Conservation (phyloP, 1,140 invertebrate genomes). For the Camponotus pennsylvanicus region DNA sequence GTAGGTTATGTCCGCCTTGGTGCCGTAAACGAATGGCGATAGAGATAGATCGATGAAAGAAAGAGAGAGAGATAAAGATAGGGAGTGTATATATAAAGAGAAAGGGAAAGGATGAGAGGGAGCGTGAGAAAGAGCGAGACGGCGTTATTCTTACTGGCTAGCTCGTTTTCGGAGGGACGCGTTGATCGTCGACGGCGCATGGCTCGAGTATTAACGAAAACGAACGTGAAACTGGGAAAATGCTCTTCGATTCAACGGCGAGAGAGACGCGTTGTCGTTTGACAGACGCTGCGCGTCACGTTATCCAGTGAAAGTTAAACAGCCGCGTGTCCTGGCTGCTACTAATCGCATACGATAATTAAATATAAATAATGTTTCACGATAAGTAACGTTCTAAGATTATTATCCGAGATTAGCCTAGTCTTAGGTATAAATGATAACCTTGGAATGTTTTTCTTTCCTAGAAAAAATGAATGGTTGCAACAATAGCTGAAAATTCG, state of each 20-base stretch:
- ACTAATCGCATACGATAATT: not conserved
- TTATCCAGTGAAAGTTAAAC: slow-evolving; percentile 44
- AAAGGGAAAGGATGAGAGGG: slow-evolving; percentile 20
- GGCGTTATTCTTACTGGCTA: not conserved
- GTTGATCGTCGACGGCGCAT: slow-evolving; percentile 3
- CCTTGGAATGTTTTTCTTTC: not conserved
- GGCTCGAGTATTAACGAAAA: slow-evolving; percentile 2
- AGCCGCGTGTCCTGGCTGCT: not conserved
- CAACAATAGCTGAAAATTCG: not conserved
- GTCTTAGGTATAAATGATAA: not conserved
- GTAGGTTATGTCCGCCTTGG: slow-evolving; percentile 64
- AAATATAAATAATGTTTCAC: not conserved
- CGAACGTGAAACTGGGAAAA: not conserved
- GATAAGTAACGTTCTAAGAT: slow-evolving; percentile 23
- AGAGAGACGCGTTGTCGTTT: not conserved
- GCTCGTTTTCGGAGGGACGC: slow-evolving; percentile 34
- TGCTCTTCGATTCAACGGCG: not conserved
- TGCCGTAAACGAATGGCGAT: not conserved
- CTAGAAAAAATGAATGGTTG: not conserved
- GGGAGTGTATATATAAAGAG: not conserved
- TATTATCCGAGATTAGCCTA: not conserved
- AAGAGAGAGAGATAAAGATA: not conserved
- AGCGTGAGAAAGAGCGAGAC: slow-evolving; percentile 31
- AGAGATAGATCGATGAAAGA: not conserved
- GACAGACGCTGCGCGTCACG: not conserved